Evolutionary conservation across 2,797 vertebrate genomes (phyloP).

Genomic region (Phataginus tricuspis): DNA sequence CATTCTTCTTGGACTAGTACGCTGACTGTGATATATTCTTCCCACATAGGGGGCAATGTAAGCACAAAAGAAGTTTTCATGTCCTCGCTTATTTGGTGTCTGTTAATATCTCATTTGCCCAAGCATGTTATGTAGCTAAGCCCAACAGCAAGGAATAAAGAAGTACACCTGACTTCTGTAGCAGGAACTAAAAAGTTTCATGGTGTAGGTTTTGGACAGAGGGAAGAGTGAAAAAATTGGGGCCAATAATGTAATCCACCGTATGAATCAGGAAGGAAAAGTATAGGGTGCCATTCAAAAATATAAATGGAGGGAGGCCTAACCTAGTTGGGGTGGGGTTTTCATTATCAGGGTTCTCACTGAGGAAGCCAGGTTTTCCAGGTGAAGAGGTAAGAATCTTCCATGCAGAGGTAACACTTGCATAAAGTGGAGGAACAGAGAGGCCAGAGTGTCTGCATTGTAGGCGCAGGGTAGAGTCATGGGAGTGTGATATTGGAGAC

Average conservation of each 20-base stretch:
- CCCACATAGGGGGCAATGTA: neutral
- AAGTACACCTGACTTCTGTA: neutral
- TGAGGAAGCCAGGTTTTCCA: neutral
- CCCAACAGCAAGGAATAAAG: neutral
- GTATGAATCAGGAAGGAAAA: neutral
- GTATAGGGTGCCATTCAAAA: neutral
- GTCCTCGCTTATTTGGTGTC: neutral
- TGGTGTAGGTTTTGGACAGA: neutral
- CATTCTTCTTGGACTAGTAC: neutral
- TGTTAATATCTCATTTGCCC: neutral
- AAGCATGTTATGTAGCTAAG: neutral
- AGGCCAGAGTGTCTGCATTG: neutral
- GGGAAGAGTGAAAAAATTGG: neutral
- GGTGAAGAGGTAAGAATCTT: neutral
- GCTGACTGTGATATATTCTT: neutral
- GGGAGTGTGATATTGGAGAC: neutral
- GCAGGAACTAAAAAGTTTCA: neutral
- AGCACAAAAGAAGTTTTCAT: neutral
- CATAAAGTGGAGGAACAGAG: neutral
- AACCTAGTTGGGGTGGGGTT: neutral
- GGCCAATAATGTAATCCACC: neutral
- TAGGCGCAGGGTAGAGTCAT: neutral
- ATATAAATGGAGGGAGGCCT: neutral
- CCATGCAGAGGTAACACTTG: neutral
- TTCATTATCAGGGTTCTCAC: neutral